A percentile compares a stretch with the other conserved stretches of the same genome.
Conservation (phyloP, 2,113 vertebrate species). For the Spilogale gracilis region DNA sequence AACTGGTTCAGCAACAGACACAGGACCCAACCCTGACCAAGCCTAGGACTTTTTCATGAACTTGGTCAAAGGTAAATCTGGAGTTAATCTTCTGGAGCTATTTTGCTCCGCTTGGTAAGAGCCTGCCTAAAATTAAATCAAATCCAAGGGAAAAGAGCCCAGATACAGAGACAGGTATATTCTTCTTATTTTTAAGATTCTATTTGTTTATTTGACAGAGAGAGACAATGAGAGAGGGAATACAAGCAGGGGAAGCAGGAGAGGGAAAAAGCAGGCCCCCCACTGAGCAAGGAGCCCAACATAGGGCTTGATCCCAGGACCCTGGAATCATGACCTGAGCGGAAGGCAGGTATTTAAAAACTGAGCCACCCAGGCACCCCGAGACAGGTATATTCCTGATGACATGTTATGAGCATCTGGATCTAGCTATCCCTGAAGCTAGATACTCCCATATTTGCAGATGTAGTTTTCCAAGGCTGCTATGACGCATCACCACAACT, state of each 20-base stretch:
- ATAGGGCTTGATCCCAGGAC: too few relatives aligned
- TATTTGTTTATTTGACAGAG: too few relatives aligned
- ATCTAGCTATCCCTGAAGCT: neutral
- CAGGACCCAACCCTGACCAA: neutral
- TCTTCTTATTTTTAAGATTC: too few relatives aligned
- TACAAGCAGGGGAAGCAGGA: too few relatives aligned
- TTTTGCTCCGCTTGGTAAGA: neutral
- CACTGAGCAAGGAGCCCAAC: too few relatives aligned
- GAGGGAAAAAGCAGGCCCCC: too few relatives aligned
- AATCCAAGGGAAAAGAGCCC: neutral
- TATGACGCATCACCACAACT: neutral
- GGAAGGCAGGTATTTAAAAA: too few relatives aligned
- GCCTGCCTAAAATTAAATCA: neutral
- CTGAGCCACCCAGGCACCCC: too few relatives aligned
- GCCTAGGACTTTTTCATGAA: neutral
- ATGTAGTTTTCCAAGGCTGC: neutral
- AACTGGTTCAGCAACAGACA: neutral
- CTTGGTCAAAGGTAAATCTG: neutral
- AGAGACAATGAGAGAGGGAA: too few relatives aligned
- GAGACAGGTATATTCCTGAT: neutral
- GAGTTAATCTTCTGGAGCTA: neutral
- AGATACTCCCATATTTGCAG: neutral
- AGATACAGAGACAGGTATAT: neutral
- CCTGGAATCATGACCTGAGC: too few relatives aligned
- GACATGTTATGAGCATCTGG: neutral